Percentiles rank a stretch among this genome's conserved stretches.
phyloP scores from a whole-genome alignment of 2,113 vertebrate genomes.

The Catharus bicknelli region DNA sequence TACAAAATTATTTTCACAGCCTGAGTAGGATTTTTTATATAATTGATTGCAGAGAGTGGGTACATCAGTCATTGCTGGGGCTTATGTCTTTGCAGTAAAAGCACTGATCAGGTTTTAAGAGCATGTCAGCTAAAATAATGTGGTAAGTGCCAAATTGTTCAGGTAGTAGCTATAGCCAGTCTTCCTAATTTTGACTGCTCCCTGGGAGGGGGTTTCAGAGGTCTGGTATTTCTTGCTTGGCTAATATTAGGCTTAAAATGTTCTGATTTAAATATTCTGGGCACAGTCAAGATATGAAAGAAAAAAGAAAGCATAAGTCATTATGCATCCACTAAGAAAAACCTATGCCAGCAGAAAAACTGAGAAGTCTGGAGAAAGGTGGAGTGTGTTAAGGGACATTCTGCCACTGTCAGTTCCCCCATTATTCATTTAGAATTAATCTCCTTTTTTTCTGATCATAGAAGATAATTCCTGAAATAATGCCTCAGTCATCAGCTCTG shows the following conservation, averaged over 20 bases:
- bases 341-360: background rate
- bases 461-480: background rate
- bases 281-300: background rate
- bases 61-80: background rate
- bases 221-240: background rate
- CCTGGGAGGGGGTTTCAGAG: background rate
- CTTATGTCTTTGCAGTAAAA: conserved; percentile 2
- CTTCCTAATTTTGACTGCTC: background rate
- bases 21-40: background rate
- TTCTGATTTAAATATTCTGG: background rate
- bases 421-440: background rate
- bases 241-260: background rate
- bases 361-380: background rate
- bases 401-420: background rate
- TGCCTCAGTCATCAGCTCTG: background rate
- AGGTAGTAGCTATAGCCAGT: background rate
- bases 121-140: background rate
- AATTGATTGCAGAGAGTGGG: background rate
- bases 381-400: background rate
- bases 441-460: background rate
- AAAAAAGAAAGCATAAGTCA: background rate
- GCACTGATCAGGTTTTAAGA: background rate
- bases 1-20: background rate
- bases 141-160: background rate
- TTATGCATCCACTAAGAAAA: background rate